Percentiles rank a stretch among this genome's conserved stretches.
Conservation (phyloP, 2,113 vertebrate genomes). For the Sapajus apella region DNA sequence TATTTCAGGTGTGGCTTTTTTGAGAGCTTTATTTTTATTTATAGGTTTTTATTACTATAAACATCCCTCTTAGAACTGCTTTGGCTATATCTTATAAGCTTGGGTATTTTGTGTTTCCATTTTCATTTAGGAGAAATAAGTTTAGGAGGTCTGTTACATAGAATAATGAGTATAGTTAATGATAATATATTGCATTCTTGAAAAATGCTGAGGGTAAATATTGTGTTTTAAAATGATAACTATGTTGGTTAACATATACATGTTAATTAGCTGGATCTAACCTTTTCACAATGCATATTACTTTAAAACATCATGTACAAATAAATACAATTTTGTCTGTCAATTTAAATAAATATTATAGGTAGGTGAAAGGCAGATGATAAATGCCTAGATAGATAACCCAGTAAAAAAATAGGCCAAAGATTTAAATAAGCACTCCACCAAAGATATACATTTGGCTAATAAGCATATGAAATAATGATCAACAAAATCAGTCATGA, state of each 20-base stretch:
- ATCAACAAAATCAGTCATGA: not conserved
- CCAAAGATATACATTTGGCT: not conserved
- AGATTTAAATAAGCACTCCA: not conserved
- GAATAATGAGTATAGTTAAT: not conserved
- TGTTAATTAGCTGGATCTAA: not conserved
- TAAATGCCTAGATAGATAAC: not conserved
- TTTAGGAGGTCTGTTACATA: not conserved
- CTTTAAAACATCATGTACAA: not conserved
- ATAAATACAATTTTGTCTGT: not conserved
- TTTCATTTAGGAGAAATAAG: not conserved
- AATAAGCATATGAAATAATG: not conserved
- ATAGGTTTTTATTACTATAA: not conserved
- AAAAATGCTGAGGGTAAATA: not conserved
- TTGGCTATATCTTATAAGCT: not conserved
- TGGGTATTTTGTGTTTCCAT: not conserved
- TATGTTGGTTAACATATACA: not conserved
- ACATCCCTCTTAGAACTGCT: not conserved
- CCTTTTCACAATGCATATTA: not conserved
- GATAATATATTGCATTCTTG: not conserved
- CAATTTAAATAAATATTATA: not conserved
- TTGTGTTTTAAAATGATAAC: not conserved
- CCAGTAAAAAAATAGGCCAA: not conserved
- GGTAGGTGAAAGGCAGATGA: too few species aligned
- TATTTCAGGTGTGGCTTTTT: not conserved
- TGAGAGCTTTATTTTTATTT: not conserved